phyloP scores from a whole-genome alignment of 2,113 vertebrate genomes.

The Mustela lutreola region DNA sequence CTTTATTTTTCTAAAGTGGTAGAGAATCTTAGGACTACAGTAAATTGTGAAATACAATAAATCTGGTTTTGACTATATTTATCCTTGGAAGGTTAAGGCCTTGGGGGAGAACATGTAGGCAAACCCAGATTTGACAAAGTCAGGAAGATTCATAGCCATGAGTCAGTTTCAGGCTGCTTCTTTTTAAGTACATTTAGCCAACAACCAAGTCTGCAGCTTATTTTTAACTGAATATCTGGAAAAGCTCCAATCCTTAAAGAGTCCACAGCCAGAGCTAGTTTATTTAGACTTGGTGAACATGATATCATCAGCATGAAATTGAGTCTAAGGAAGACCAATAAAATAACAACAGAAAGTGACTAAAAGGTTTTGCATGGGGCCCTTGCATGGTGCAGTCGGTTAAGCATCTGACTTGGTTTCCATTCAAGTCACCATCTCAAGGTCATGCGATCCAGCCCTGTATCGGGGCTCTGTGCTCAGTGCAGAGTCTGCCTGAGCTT shows the following conservation, averaged over 20 bases:
- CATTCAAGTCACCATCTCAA: background rate
- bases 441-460: background rate
- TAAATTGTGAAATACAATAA: conserved; percentile 2
- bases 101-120: background rate
- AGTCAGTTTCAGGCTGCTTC: background rate
- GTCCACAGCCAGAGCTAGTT: background rate
- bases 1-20: background rate
- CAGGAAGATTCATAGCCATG: background rate
- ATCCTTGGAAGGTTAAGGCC: background rate
- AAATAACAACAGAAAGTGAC: background rate
- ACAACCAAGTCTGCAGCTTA: background rate
- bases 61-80: background rate
- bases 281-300: conserved; percentile 56
- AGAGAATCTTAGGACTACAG: background rate
- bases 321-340: background rate
- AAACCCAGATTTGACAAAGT: background rate
- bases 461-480: background rate
- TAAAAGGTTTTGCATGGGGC: background rate
- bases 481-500: background rate
- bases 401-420: background rate
- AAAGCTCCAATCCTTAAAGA: background rate
- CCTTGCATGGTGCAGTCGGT: background rate
- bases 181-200: conserved; percentile 10
- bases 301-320: background rate
- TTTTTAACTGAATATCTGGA: background rate